Percentiles rank a stretch among this genome's conserved stretches.
phyloP scores from a whole-genome alignment of 2,888 invertebrate genomes.

The Parochlus steinenii region DNA sequence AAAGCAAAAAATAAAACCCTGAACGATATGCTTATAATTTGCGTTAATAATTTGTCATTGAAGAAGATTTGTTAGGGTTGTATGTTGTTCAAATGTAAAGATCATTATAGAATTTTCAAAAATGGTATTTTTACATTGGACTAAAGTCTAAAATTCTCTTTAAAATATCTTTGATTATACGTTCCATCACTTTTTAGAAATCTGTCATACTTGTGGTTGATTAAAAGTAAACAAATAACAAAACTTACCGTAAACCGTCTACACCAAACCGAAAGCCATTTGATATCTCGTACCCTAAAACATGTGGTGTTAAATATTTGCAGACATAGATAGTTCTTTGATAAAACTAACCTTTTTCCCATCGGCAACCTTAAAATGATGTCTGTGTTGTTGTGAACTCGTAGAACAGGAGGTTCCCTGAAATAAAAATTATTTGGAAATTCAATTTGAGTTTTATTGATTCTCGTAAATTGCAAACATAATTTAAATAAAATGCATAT shows the following conservation, averaged over 20 bases:
- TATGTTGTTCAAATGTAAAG: neutral
- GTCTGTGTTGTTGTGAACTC: conserved; percentile 58
- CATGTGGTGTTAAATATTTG: too few species aligned
- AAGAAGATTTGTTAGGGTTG: neutral
- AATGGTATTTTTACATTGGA: too few species aligned
- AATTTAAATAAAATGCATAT: neutral
- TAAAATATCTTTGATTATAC: too few species aligned
- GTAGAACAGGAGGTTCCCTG: conserved; percentile 67
- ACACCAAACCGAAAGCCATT: conserved; percentile 88
- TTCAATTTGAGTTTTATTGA: neutral
- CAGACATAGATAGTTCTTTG: too few species aligned
- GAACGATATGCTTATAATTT: conserved; percentile 7
- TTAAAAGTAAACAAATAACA: conserved; percentile 12
- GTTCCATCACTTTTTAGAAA: too few species aligned
- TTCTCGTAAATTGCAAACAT: neutral
- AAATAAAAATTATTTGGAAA: conserved; percentile 19
- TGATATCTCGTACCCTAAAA: conserved; percentile 72
- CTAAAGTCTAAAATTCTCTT: too few species aligned
- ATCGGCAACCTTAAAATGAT: conserved; percentile 68
- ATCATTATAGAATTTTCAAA: too few species aligned
- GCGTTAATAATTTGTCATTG: neutral
- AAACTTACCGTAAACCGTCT: conserved; percentile 68
- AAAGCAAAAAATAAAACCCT: conserved; percentile 5
- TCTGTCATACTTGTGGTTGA: neutral
- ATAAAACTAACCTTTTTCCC: too few species aligned